These are phyloP conservation scores for Phyllopteryx taeniolatus DNA, from an alignment of 2,113 vertebrate genomes.

Conservation along the genomic window DNA sequence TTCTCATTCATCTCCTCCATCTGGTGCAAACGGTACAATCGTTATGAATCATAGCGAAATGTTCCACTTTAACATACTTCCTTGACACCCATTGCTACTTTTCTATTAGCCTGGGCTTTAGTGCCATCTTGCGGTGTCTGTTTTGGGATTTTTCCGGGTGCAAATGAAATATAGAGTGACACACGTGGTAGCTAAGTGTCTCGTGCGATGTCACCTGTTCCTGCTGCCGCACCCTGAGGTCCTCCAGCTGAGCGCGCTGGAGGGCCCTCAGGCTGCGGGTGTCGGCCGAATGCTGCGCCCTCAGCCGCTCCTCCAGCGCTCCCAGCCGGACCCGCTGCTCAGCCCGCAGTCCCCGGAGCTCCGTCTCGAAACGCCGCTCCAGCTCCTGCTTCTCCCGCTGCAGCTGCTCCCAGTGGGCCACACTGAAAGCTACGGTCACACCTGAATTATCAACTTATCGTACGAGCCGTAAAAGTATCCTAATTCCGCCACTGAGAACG, in stretches of 20 bases:
- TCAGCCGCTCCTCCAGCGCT: conserved; percentile 79
- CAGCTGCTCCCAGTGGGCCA: conserved; percentile 81
- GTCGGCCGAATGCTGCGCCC: conserved; percentile 67
- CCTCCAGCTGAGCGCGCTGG: conserved; percentile 58
- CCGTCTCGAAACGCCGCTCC: conserved; percentile 80
- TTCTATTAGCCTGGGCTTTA: too few relatives aligned
- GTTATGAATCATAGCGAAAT: background rate
- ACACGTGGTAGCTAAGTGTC: too few relatives aligned
- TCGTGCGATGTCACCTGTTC: conserved; percentile 59
- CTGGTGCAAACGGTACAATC: conserved; percentile 56
- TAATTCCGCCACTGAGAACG: too few relatives aligned
- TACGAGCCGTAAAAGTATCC: too few relatives aligned
- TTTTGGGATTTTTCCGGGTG: too few relatives aligned
- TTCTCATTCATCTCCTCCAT: conserved; percentile 82
- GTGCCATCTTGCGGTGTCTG: too few relatives aligned
- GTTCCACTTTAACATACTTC: too few relatives aligned
- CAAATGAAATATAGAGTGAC: too few relatives aligned
- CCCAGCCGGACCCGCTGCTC: conserved; percentile 82
- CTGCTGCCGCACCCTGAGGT: conserved; percentile 62
- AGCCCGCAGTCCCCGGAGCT: conserved; percentile 75
- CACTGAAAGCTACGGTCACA: conserved; percentile 75
- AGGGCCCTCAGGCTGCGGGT: conserved; percentile 70
- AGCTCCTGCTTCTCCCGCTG: conserved; percentile 87
- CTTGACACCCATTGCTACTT: too few relatives aligned
- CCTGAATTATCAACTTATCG: too few relatives aligned